Evolutionary conservation across 1,140 invertebrate genomes (phyloP).

Genomic region (Aphidius gifuensis): DNA sequence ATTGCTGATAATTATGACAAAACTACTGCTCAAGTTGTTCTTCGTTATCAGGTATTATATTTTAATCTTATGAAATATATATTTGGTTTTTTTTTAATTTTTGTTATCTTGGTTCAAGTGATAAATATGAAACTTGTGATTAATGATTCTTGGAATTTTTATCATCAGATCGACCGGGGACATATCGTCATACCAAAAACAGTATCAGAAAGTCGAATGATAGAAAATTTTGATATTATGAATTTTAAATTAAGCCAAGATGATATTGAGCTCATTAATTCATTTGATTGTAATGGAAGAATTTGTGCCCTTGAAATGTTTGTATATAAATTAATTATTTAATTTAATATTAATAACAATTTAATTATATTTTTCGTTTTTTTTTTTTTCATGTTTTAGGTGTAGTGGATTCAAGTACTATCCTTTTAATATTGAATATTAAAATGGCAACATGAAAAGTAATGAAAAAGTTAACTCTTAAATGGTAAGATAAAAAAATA

Average conservation of each 20-base stretch:
- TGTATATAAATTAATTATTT: slow-evolving; percentile 19
- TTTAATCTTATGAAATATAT: too few relatives aligned
- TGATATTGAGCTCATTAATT: slow-evolving; percentile 44
- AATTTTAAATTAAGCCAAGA: slow-evolving; percentile 57
- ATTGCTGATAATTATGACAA: slow-evolving; percentile 70
- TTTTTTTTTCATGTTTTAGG: neutral
- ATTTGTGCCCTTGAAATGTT: slow-evolving; percentile 35
- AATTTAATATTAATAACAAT: neutral
- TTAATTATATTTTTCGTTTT: neutral
- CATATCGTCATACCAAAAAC: slow-evolving; percentile 77
- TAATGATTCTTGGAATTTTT: neutral
- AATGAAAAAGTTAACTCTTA: too few relatives aligned
- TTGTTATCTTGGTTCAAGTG: neutral
- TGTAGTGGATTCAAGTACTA: neutral
- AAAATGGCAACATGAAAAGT: neutral
- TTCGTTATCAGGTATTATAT: slow-evolving; percentile 55
- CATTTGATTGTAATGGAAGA: slow-evolving; percentile 43
- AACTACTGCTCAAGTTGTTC: slow-evolving; percentile 65
- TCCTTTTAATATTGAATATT: slow-evolving; percentile 3
- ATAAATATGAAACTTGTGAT: slow-evolving; percentile 10
- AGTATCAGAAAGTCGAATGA: slow-evolving; percentile 56
- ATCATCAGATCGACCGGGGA: slow-evolving; percentile 67
- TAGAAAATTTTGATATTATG: slow-evolving; percentile 58
- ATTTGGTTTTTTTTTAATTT: too few relatives aligned
- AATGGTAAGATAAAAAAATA: too few relatives aligned